Base-by-base conservation (phyloP, 2,888 invertebrate genomes). In the Nemapogon koenigi region DNA sequence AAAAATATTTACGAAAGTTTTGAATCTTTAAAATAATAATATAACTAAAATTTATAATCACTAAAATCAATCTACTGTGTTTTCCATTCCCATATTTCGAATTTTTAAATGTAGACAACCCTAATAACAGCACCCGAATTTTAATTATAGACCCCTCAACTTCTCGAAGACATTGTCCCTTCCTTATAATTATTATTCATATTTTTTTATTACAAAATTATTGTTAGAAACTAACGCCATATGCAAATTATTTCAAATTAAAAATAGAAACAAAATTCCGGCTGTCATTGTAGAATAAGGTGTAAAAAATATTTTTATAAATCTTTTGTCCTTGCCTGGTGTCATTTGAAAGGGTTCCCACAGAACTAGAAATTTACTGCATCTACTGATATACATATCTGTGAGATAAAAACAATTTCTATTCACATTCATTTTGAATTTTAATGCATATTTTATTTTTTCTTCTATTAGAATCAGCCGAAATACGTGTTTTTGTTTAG, bases 71-170 rank as follows among this genome's bases (percentile, higher is more conserved):
- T n/a, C n/a, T n/a, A n/a, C n/a, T n/a, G n/a, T n/a, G n/a, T n/a
- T n/a, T n/a, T n/a, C n/a, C n/a, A n/a, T n/a, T n/a, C n/a, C n/a
- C n/a, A n/a, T n/a, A n/a, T n/a, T n/a, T n/a, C n/a, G n/a, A n/a
- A n/a, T n/a, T n/a, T n/a, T n/a, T n/a, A n/a, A n/a, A n/a, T n/a
- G n/a, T 30, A 16, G 39, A 1, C 48, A 50, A 45, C 49, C 50
- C 49, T 51, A 44, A 26, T 2, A 17, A 7, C 16, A 54, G 67
- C 70, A 68, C 67, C 16, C 31, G 18, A 31, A 26, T 69, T 75
- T 76, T 76, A 76, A 76, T 76, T 75, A 73, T 58, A 57, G 50
- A 61, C 62, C 60, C 60, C 62, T 57, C 66, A 69, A 70, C 69
- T 55, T 54, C 49, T 63, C 52, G 46, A 72, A 75, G 75, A 75